Percentiles rank a stretch among this genome's conserved stretches.
phyloP scores from a whole-genome alignment of 2,888 invertebrate species.

The Lucinisca nassula region DNA sequence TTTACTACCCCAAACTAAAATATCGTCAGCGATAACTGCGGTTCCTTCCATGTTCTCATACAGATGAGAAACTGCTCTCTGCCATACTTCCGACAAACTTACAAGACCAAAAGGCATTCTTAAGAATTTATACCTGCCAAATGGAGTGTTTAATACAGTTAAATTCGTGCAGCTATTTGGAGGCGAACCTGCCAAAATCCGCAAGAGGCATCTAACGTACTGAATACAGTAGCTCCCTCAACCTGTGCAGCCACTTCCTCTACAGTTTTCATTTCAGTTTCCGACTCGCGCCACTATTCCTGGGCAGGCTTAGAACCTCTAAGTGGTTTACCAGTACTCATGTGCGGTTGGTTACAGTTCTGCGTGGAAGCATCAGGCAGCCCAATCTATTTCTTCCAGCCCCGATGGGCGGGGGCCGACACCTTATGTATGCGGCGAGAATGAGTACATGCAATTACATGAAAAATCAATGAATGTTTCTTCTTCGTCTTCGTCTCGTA shows the following conservation, averaged over 20 bases:
- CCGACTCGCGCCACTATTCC: too few species aligned
- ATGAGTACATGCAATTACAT: too few species aligned
- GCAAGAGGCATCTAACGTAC: constrained; percentile 39
- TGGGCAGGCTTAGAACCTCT: too few species aligned
- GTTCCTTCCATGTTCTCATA: constrained; percentile 33
- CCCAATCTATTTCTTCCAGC: too few species aligned
- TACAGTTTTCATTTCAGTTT: too few species aligned
- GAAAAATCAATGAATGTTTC: too few species aligned
- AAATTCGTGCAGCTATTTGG: constrained; percentile 33
- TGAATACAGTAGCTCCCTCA: constrained; percentile 47
- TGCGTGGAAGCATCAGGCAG: too few species aligned
- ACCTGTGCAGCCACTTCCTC: constrained; percentile 60
- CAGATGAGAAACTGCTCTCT: constrained; percentile 44
- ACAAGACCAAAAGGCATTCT: constrained; percentile 31
- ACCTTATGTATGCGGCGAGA: too few species aligned
- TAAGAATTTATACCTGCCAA: constrained; percentile 48
- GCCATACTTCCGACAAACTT: constrained; percentile 39
- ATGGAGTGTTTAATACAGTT: constrained; percentile 49
- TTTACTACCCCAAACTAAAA: constrained; percentile 44
- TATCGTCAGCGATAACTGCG: constrained; percentile 50
- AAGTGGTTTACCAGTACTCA: too few species aligned
- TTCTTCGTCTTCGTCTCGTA: too few species aligned
- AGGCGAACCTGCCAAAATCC: constrained; percentile 51
- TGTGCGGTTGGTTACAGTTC: too few species aligned
- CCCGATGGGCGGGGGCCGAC: too few species aligned